phyloP scores from a whole-genome alignment of 2,888 invertebrate species.

The Argyresthia goedartella region DNA sequence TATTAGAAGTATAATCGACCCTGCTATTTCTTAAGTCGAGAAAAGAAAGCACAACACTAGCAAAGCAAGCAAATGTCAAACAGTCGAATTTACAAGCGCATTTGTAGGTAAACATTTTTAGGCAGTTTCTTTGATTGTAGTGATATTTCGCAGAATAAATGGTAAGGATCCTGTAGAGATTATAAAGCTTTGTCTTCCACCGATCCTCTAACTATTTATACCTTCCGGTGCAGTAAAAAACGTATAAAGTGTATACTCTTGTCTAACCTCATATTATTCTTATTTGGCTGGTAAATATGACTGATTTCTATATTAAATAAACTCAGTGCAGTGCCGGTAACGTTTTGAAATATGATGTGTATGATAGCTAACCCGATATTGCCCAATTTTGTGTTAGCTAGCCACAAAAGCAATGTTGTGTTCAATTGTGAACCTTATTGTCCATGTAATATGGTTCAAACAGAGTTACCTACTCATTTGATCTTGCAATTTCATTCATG shows the following conservation, averaged over 20 bases:
- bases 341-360: background rate
- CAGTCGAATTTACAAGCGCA: background rate
- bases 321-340: no score
- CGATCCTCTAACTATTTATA: no score
- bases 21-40: no score
- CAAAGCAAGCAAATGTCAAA: background rate
- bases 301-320: background rate
- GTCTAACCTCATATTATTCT: background rate
- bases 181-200: no score
- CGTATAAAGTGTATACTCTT: background rate
- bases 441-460: background rate
- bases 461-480: background rate
- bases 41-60: no score
- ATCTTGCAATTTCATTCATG: background rate
- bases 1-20: no score
- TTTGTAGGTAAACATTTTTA: conserved; percentile 1
- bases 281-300: background rate
- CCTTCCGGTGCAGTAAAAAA: background rate
- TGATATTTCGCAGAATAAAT: background rate
- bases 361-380: no score
- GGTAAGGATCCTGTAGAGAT: background rate
- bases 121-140: background rate
- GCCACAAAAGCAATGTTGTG: no score
- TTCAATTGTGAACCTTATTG: background rate
- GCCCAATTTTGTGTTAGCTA: background rate